Conservation (phyloP, 1,140 invertebrate genomes). For the Tetragonula clypearis region DNA sequence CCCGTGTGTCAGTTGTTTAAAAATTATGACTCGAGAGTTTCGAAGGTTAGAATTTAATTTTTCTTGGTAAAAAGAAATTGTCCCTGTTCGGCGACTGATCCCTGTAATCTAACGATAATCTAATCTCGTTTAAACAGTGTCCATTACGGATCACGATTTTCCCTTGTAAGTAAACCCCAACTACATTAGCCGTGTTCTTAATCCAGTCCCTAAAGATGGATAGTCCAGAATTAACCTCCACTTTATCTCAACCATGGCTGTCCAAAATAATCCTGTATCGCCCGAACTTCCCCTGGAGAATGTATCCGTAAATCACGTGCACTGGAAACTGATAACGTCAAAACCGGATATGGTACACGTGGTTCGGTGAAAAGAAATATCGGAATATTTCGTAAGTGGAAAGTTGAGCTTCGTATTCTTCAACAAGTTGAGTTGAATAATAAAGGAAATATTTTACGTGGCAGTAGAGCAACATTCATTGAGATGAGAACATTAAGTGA, state of each 20-base stretch:
- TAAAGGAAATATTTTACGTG: too few relatives aligned
- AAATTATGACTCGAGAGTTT: too few relatives aligned
- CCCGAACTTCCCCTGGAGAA: not conserved
- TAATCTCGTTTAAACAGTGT: not conserved
- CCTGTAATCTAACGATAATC: not conserved
- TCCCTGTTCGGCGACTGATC: too few relatives aligned
- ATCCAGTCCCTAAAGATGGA: not conserved
- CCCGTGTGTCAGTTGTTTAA: too few relatives aligned
- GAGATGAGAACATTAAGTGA: too few relatives aligned
- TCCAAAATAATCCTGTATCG: not conserved
- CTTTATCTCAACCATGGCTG: not conserved
- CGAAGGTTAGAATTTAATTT: not conserved
- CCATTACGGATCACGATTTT: not conserved
- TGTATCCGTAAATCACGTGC: not conserved
- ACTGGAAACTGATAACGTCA: not conserved
- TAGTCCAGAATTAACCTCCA: not conserved
- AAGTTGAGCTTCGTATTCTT: not conserved
- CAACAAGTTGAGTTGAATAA: too few relatives aligned
- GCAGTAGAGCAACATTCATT: too few relatives aligned
- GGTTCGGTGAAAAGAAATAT: not conserved
- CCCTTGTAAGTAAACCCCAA: not conserved
- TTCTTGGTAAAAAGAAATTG: not conserved
- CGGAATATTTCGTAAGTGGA: not conserved
- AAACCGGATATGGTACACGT: not conserved
- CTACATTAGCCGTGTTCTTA: not conserved